Evolutionary conservation across 2,113 vertebrate genomes (phyloP).

Genomic region (Microcebus tavaratra): DNA sequence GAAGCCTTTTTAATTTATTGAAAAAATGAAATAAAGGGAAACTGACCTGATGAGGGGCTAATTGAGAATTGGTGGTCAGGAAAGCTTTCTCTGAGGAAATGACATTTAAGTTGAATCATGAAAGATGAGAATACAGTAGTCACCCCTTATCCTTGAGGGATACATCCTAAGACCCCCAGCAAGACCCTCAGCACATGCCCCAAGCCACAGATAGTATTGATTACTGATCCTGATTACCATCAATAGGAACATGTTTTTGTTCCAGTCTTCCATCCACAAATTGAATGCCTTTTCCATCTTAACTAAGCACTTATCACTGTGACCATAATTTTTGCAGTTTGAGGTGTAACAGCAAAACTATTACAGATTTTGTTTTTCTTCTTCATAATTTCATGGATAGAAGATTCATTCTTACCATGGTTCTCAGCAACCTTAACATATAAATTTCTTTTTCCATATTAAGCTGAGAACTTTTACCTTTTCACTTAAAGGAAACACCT

Average conservation of each 20-base stretch:
- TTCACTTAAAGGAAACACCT: background rate
- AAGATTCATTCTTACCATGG: background rate
- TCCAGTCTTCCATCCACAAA: background rate
- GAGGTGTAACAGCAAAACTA: background rate
- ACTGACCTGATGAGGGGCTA: slow-evolving; percentile 1
- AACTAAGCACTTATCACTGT: background rate
- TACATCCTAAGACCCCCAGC: background rate
- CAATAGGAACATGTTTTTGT: background rate
- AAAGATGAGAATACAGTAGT: slow-evolving; percentile 1
- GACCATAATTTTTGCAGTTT: background rate
- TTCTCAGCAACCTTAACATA: background rate
- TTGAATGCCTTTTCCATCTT: background rate
- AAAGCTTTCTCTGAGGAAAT: slow-evolving; percentile 31
- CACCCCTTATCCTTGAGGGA: background rate
- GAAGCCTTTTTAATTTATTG: slow-evolving; percentile 23
- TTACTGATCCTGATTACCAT: background rate
- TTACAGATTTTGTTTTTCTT: background rate
- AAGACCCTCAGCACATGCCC: background rate
- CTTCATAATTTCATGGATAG: background rate
- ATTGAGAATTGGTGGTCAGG: background rate
- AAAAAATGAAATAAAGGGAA: slow-evolving; percentile 49
- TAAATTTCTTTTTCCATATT: background rate
- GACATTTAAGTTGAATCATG: slow-evolving; percentile 53
- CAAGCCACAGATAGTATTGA: background rate
- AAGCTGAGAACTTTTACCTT: background rate